Evolutionary conservation across 1,140 invertebrate species (phyloP), one percentile per base, ranked within the genome.

Genomic region (Heliothis subflexa): DNA sequence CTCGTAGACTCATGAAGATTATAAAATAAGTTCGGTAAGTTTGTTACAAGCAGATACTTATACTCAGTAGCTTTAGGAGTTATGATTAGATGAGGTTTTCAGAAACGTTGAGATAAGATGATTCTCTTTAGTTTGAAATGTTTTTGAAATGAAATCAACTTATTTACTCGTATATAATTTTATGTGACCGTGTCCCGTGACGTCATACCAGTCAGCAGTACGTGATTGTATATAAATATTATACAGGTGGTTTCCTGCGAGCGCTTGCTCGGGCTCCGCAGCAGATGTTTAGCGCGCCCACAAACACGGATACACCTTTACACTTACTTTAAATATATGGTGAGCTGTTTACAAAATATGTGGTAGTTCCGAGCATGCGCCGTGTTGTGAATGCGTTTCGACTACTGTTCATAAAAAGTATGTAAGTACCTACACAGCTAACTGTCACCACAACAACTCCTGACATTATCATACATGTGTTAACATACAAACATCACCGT

Each of bases 171-270:
- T 33, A 33, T 33, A 33, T 33, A 33, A 5, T 33, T 33, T 33
- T 33, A 33, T 33, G 33, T 33, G 7, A 3, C 3, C 3, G 33
- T 33, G 7, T 33, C 33, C 33, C 33, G 33, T 33, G 33, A 33
- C 33, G 33, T 33, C 33, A 33, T 5, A 5, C n/a, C 7, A 18
- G 52, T 18, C 52, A 18, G n/a, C 3, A 33, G 52, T 55, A 18
- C 52, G 52, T 18, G 18, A 55, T 18, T 9, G 7, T 55, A 55
- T 62, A 28, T 62, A 62, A 62, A 62, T 33, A 62, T 62, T 33
- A 62, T 62, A 40, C 13, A 62, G 33, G 14, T 40, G 59, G 59
- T n/a, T 62, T 62, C 59, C 59, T 62, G 28, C 21, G 28, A 13
- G 16, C 57, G 25, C 59, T n/a, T 18, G 28, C 28, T 5, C 7